A percentile compares a stretch with the other conserved stretches of the same genome.
Evolutionary conservation across 2,113 vertebrate species (phyloP).

Genomic region (Peromyscus polionotus): DNA sequence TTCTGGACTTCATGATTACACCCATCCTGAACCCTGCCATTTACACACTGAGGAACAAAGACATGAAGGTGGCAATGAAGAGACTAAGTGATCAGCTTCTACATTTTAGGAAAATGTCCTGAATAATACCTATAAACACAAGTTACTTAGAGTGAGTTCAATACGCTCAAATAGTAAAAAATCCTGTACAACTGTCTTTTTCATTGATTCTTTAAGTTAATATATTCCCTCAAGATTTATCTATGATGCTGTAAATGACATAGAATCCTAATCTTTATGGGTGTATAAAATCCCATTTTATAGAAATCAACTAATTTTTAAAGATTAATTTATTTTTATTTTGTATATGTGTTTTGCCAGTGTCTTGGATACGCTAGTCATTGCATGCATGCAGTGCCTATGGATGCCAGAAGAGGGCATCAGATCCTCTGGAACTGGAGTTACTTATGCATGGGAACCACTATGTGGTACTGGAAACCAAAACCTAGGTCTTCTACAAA

Average conservation of each 20-base stretch:
- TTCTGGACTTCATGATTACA: slow-evolving; percentile 71
- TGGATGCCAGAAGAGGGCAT: neutral
- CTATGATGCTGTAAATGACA: neutral
- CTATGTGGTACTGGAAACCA: neutral
- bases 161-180: neutral
- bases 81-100: slow-evolving; percentile 21
- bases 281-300: neutral
- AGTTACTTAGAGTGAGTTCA: neutral
- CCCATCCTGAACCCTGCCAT: slow-evolving; percentile 53
- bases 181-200: neutral
- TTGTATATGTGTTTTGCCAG: neutral
- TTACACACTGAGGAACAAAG: slow-evolving; percentile 65
- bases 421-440: neutral
- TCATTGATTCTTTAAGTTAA: neutral
- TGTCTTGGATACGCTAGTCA: too few species aligned
- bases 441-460: neutral
- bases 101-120: slow-evolving; percentile 27
- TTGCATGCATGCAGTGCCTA: neutral
- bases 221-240: neutral
- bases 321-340: neutral
- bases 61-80: slow-evolving; percentile 66
- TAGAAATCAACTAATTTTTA: neutral
- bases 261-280: too few species aligned
- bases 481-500: neutral
- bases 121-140: neutral